Conservation (phyloP, 2,113 vertebrate species). For the Labeo rohita region DNA sequence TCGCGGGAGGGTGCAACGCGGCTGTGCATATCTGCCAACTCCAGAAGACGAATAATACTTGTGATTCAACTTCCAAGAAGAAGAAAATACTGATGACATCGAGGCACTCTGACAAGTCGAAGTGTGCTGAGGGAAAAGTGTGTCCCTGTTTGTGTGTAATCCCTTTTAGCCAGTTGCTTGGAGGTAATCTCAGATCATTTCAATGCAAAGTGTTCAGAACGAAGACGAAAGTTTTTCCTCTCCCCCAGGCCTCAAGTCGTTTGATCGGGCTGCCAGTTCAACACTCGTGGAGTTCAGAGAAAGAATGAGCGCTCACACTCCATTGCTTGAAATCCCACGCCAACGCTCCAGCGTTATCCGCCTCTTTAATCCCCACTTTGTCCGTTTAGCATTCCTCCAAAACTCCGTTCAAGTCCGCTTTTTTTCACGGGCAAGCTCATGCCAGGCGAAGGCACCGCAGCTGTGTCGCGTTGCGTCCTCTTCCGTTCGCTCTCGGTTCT, state of each 20-base stretch:
- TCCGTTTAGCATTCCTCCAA: conserved; percentile 53
- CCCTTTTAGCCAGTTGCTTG: neutral
- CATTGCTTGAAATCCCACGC: conserved; percentile 22
- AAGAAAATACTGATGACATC: neutral
- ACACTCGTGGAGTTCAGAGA: conserved; percentile 37
- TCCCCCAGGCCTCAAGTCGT: conserved; percentile 33
- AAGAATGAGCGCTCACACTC: conserved; percentile 1
- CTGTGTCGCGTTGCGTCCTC: conserved; percentile 67
- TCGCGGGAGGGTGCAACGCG: neutral
- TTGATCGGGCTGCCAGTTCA: conserved; percentile 5
- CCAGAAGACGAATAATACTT: neutral
- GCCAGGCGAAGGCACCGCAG: conserved; percentile 59
- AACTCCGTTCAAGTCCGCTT: conserved; percentile 61
- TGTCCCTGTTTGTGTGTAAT: neutral
- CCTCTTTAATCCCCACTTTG: conserved; percentile 45
- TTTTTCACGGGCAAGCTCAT: conserved; percentile 62
- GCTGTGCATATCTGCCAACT: neutral
- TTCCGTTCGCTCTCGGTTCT: conserved; percentile 69
- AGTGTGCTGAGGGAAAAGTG: neutral
- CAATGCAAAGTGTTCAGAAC: conserved; percentile 1
- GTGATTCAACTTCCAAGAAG: neutral
- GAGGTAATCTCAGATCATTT: neutral
- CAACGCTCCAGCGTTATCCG: neutral
- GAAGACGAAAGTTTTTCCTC: conserved; percentile 26
- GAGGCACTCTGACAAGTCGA: neutral